These are phyloP conservation scores for Parnassius glacialis DNA, from an alignment of 2,888 invertebrate species.

Conservation along the genomic window DNA sequence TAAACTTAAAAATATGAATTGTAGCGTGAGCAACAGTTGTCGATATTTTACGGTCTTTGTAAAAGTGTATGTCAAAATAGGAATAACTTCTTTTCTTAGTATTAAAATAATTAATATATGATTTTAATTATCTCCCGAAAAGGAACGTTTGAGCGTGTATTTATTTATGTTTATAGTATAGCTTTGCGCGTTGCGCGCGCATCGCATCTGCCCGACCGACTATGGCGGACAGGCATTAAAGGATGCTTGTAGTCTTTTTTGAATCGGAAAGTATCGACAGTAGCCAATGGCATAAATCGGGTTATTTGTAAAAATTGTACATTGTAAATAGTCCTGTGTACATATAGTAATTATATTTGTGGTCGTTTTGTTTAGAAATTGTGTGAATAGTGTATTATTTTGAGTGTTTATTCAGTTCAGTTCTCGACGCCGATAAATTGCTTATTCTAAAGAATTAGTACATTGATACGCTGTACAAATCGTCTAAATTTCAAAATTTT, in stretches of 20 bases:
- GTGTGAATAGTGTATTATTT: constrained; percentile 83
- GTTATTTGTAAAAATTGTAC: constrained; percentile 84
- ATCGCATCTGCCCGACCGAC: constrained; percentile 76
- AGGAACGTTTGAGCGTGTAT: constrained; percentile 37
- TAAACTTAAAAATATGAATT: no score
- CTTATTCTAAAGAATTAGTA: constrained; percentile 66
- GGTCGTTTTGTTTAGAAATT: constrained; percentile 81
- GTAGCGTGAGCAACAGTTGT: no score
- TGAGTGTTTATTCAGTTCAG: constrained; percentile 81
- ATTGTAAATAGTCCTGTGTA: constrained; percentile 88
- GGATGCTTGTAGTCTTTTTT: constrained; percentile 77
- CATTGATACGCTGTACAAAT: constrained; percentile 60
- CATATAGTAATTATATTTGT: constrained; percentile 87
- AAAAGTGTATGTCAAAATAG: no score
- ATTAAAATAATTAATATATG: no score
- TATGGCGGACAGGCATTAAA: constrained; percentile 80
- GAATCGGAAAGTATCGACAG: constrained; percentile 83
- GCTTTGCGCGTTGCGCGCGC: constrained; percentile 80
- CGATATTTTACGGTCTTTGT: no score
- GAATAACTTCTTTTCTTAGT: no score
- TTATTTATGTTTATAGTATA: constrained; percentile 73
- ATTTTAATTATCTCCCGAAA: constrained; percentile 23
- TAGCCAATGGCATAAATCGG: constrained; percentile 85
- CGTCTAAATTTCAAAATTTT: constrained; percentile 49
- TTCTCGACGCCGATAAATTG: constrained; percentile 83